Evolutionary conservation across 2,888 invertebrate species (phyloP), one percentile per base, ranked within the genome.

Genomic region (Orchesellides sinensis): DNA sequence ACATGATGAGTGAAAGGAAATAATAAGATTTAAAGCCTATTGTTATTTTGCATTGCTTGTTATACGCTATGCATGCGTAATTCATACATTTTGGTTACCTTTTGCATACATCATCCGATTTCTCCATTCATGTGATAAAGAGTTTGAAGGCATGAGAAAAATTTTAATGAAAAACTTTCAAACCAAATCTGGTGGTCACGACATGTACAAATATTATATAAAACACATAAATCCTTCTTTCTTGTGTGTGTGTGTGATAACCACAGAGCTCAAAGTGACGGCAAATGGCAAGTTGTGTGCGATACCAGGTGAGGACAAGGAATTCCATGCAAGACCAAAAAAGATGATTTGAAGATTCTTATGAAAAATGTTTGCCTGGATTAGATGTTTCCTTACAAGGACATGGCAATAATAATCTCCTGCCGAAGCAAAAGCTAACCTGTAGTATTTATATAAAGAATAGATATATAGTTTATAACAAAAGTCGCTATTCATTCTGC

Each of bases 131-230:
- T n/a, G n/a, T n/a, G n/a, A n/a, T n/a, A n/a, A n/a, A 40, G 40
- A 19, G 19, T n/a, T 59, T 59, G 56, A 45, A 35, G 56, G 29
- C 61, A 69, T 69, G 69, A 61, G 56, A 77, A 68, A 68, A 69
- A 61, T 54, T 32, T 61, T 77, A 61, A 69, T 77, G 61, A 77
- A 77, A n/a, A 77, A 77, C 23, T 68, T 77, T 61, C 75, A 47
- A 32, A 35, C 77, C 77, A 77, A 77, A 77, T 77, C 77, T 61
- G 77, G 77, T 69, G 77, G 77, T 77, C 77, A 77, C 77, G 77
- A 66, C 40, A 56, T 52, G 59, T 69, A 40, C n/a, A 40, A 14
- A 2, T 40, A 2, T 2, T 40, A 40, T 8, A 8, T 40, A 40
- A n/a, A n/a, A 40, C 40, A n/a, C 32, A 32, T 32, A 32, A 10